Evolutionary conservation across 2,113 vertebrate species (phyloP), one percentile per base, ranked within the genome.

Genomic region (Nicator chloris): DNA sequence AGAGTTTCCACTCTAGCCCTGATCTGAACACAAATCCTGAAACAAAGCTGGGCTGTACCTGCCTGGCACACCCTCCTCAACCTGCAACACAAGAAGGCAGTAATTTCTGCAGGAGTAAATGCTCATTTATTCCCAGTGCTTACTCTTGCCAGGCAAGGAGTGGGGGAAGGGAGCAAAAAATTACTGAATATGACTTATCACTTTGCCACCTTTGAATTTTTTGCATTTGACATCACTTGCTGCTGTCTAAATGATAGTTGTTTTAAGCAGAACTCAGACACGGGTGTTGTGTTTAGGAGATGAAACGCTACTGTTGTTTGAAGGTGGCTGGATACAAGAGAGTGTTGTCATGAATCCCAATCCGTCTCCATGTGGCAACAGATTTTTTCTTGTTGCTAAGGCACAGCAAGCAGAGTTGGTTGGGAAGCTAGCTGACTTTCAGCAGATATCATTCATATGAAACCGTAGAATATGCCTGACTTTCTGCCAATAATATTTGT

Each of bases 371-470:
- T 76, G 94, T 86, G 92, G 90, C 94, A 96, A 93, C 95, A 93
- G 94, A 95, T 94, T 96, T 95, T 90, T 82, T 24, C 94, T 90
- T 17, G 15, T 96, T 96, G 95, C 95, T 96, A 97, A 76, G 95
- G 95, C 86, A 90, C 92, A 92, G 96, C 56, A 64, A 96, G 90
- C 69, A 95, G 94, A 95, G 88, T 90, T 90, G 68, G 85, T 94
- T 81, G 45, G 59, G 82, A 95, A 96, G 88, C 75, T 81, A 92
- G 82, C 65, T 90, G 85, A 93, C 88, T 95, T 97, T 94, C 82
- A 90, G 88, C 2, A 31, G 85, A 88, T 82, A 96, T 53, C 73
- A 60, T 79, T 93, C 86, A 50, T 53, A 75, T 49, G 57, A 94
- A 90, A 71, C 23, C 0, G 0, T 2, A 84, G 82, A 95, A 95